A percentile compares a stretch with the other conserved stretches of the same genome.
Evolutionary conservation across 2,888 invertebrate genomes (phyloP).

Genomic region (Plebejus anna): DNA sequence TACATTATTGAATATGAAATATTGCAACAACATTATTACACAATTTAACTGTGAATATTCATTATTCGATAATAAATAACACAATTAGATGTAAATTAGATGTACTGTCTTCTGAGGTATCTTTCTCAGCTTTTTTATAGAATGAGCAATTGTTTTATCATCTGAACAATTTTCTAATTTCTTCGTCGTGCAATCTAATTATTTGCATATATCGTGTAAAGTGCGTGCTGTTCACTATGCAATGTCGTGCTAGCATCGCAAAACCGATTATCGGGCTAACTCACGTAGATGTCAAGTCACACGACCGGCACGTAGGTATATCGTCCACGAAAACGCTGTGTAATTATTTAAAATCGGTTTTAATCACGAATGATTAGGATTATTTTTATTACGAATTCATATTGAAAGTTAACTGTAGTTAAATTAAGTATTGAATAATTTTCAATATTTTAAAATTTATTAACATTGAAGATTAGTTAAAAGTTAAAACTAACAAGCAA

Average conservation of each 20-base stretch:
- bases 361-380: constrained; percentile 4
- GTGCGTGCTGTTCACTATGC: constrained; percentile 32
- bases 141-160: neutral
- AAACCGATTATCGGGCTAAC: constrained; percentile 34
- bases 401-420: neutral
- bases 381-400: neutral
- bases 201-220: constrained; percentile 27
- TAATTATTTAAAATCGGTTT: constrained; percentile 20
- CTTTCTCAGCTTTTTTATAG: neutral
- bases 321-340: constrained; percentile 29
- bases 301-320: constrained; percentile 25
- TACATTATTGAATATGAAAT: neutral
- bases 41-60: neutral
- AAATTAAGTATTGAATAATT: neutral
- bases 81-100: neutral
- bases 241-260: constrained; percentile 35
- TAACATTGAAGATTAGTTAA: neutral
- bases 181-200: neutral
- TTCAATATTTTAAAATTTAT: neutral
- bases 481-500: neutral
- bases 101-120: neutral
- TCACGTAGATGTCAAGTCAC: constrained; percentile 37
- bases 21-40: neutral
- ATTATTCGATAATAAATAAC: neutral
- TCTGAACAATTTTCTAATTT: neutral